Evolutionary conservation across 2,888 invertebrate genomes (phyloP).

Genomic region (Lasioglossum zephyrum): DNA sequence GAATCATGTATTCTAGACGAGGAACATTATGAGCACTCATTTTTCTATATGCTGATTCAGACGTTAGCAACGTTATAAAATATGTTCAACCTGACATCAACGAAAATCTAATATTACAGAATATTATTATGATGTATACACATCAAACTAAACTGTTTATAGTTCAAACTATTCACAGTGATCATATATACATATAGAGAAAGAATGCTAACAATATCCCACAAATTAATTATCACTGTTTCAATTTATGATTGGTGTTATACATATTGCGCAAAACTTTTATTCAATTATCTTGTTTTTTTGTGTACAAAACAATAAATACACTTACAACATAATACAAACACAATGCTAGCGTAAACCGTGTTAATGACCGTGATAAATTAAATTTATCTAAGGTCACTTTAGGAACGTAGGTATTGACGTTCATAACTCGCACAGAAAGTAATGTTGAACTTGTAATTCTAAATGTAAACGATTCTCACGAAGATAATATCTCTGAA

Average conservation of each 20-base stretch:
- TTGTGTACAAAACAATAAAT: conserved; percentile 62
- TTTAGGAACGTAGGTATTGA: conserved; percentile 20
- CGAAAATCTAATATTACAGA: conserved; percentile 28
- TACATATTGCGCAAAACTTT: conserved; percentile 49
- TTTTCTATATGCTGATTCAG: conserved; percentile 34
- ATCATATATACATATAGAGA: conserved; percentile 26
- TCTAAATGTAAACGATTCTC: conserved; percentile 23
- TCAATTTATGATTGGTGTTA: conserved; percentile 45
- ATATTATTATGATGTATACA: conserved; percentile 39
- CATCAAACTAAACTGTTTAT: conserved; percentile 32
- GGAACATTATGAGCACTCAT: conserved; percentile 49
- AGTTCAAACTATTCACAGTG: conserved; percentile 40
- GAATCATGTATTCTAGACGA: conserved; percentile 29
- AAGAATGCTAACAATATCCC: conserved; percentile 50
- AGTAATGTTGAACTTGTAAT: conserved; percentile 31
- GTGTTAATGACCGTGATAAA: conserved; percentile 37
- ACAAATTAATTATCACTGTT: conserved; percentile 39
- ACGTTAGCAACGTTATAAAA: conserved; percentile 20
- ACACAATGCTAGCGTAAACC: conserved; percentile 34
- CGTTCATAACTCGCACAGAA: conserved; percentile 24
- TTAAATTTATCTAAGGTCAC: conserved; percentile 32
- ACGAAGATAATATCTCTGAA: neutral
- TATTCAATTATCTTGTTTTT: conserved; percentile 43
- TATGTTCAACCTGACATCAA: conserved; percentile 17
- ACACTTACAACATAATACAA: conserved; percentile 53